Conservation (phyloP, 2,888 invertebrate genomes). For the Dascillus cervinus region DNA sequence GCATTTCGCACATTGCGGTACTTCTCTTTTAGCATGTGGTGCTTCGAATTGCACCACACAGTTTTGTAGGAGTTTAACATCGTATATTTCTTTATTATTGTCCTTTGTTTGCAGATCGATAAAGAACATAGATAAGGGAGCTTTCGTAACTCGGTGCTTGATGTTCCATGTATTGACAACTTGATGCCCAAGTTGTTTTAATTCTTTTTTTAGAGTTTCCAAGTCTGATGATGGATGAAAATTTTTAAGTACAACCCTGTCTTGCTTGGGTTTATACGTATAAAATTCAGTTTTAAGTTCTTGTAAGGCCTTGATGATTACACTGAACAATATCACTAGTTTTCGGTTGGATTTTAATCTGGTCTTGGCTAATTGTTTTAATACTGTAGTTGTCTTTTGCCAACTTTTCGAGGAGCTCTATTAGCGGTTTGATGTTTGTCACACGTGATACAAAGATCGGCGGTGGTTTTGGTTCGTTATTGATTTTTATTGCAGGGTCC, state of each 20-base stretch:
- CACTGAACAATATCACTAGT: slow-evolving; percentile 4
- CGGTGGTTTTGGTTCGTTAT: slow-evolving; percentile 5
- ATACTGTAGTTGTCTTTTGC: slow-evolving; percentile 3
- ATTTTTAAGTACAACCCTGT: slow-evolving; percentile 7
- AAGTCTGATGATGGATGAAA: slow-evolving; percentile 3
- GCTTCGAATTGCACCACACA: slow-evolving; percentile 4
- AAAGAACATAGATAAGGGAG: slow-evolving; percentile 3
- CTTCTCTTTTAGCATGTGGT: slow-evolving; percentile 7
- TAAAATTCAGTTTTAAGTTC: slow-evolving; percentile 4
- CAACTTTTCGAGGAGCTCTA: slow-evolving; percentile 1
- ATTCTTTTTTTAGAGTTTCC: slow-evolving; percentile 2
- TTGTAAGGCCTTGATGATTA: slow-evolving; percentile 4
- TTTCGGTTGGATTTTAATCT: slow-evolving; percentile 6
- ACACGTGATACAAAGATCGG: slow-evolving; percentile 5
- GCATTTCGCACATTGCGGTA: slow-evolving; percentile 5
- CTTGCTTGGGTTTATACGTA: slow-evolving; percentile 5
- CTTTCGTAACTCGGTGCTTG: slow-evolving; percentile 3
- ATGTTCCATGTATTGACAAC: slow-evolving; percentile 6
- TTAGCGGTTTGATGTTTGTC: slow-evolving; percentile 4
- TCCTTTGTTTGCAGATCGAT: slow-evolving; percentile 4
- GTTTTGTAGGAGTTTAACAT: slow-evolving; percentile 2
- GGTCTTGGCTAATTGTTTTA: slow-evolving; percentile 3
- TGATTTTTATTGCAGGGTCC: neutral
- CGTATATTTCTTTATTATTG: slow-evolving; percentile 5
- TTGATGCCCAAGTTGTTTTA: slow-evolving; percentile 3